These are phyloP conservation scores for Hydrotaea diabolus DNA, from an alignment of 2,888 invertebrate genomes.

Conservation along the genomic window DNA sequence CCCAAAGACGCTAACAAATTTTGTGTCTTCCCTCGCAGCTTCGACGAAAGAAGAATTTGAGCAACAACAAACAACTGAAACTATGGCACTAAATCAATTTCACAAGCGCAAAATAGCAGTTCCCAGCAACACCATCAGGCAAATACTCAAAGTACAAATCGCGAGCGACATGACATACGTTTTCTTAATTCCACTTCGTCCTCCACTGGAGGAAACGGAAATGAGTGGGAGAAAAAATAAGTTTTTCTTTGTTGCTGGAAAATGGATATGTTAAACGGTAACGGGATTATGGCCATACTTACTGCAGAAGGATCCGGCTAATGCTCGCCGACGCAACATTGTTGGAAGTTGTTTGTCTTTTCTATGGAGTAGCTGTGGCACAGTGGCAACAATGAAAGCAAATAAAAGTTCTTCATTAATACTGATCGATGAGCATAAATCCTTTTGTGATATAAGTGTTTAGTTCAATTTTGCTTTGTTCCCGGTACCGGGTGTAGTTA, in stretches of 20 bases:
- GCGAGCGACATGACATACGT: slow-evolving; percentile 61
- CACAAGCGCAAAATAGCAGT: not conserved
- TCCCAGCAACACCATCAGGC: slow-evolving; percentile 12
- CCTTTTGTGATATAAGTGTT: slow-evolving; percentile 69
- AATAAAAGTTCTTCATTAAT: slow-evolving; percentile 80
- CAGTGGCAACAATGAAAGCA: slow-evolving; percentile 44
- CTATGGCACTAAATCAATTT: slow-evolving; percentile 57
- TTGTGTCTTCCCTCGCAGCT: not conserved
- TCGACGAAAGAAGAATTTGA: no score
- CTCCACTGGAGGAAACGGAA: slow-evolving; percentile 34
- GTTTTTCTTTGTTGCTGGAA: not conserved
- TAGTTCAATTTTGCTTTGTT: not conserved
- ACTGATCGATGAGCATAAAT: slow-evolving; percentile 81
- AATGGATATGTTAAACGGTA: slow-evolving; percentile 48
- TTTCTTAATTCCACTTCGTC: slow-evolving; percentile 47
- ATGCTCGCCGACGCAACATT: slow-evolving; percentile 25
- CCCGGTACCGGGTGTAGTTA: no score
- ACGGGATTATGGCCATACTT: slow-evolving; percentile 34
- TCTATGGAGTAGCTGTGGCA: not conserved
- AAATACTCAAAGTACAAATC: slow-evolving; percentile 44
- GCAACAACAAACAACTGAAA: slow-evolving; percentile 9
- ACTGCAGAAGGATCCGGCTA: not conserved
- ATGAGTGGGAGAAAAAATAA: slow-evolving; percentile 17
- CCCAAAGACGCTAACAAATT: slow-evolving; percentile 27
- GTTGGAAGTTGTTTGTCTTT: not conserved